Conservation (phyloP, 2,113 vertebrate genomes). For the Pithys albifrons region DNA sequence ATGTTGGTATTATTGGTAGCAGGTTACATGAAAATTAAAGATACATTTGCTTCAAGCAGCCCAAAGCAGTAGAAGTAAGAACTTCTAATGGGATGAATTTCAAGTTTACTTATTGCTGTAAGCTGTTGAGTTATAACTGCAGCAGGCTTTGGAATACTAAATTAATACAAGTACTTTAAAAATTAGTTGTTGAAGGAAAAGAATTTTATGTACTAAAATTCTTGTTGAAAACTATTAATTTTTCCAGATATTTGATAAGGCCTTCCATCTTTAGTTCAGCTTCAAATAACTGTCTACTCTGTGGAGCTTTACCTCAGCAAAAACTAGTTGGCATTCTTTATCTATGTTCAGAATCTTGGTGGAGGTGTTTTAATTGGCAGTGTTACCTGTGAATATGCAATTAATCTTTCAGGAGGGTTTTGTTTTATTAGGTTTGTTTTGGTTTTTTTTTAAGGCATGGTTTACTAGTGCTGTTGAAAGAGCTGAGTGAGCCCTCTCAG, state of each 20-base stretch:
- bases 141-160: neutral
- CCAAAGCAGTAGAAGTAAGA: neutral
- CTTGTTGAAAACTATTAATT: neutral
- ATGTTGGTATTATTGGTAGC: neutral
- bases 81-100: neutral
- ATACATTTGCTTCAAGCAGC: neutral
- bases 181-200: neutral
- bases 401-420: neutral
- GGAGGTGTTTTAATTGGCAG: constrained; percentile 17
- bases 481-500: neutral
- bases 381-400: neutral
- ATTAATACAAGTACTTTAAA: neutral
- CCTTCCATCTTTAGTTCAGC: neutral
- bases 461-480: neutral
- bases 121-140: neutral
- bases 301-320: neutral
- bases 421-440: neutral
- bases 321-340: neutral
- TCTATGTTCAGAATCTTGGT: neutral
- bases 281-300: neutral
- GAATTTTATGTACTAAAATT: neutral
- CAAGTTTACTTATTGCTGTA: neutral
- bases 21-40: neutral
- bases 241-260: neutral
- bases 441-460: neutral